phyloP scores from a whole-genome alignment of 2,888 invertebrate species.

The Caenorhabditis plicata region DNA sequence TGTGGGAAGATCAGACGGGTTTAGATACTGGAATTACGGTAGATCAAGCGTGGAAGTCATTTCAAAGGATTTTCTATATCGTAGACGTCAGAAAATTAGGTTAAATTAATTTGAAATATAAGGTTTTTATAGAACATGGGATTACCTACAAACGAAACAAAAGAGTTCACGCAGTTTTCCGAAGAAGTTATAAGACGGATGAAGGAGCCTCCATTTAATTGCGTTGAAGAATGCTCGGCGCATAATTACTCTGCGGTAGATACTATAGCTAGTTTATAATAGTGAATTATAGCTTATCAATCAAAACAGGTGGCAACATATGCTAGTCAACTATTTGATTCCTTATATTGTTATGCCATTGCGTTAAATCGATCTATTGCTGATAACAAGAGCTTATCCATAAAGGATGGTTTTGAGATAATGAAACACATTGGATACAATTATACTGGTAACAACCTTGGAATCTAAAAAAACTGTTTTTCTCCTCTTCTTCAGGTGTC shows the following conservation, averaged over 20 bases:
- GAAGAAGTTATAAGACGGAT: conserved; percentile 41
- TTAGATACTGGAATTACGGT: not conserved
- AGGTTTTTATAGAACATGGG: conserved; percentile 29
- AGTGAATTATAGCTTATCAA: not conserved
- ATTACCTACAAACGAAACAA: conserved; percentile 18
- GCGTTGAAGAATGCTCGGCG: conserved; percentile 26
- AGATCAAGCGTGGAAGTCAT: conserved; percentile 6
- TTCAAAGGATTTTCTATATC: conserved; percentile 14
- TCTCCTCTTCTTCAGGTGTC: conserved; percentile 1
- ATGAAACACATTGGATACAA: conserved; percentile 18
- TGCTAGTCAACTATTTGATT: conserved; percentile 30
- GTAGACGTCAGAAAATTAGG: conserved; percentile 11
- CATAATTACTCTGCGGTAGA: conserved; percentile 7
- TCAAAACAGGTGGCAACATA: conserved; percentile 21
- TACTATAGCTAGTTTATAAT: no score
- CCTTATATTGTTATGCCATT: conserved; percentile 32
- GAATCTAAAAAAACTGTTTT: not conserved
- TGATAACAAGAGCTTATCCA: no score
- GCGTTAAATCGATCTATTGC: conserved; percentile 23
- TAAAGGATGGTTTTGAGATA: conserved; percentile 17
- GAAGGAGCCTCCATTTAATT: conserved; percentile 47
- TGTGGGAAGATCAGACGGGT: conserved; percentile 10
- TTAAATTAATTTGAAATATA: not conserved
- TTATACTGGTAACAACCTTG: conserved; percentile 5
- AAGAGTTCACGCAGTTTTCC: conserved; percentile 36